Conservation (phyloP, 2,888 invertebrate species). For the Pammene aurita region DNA sequence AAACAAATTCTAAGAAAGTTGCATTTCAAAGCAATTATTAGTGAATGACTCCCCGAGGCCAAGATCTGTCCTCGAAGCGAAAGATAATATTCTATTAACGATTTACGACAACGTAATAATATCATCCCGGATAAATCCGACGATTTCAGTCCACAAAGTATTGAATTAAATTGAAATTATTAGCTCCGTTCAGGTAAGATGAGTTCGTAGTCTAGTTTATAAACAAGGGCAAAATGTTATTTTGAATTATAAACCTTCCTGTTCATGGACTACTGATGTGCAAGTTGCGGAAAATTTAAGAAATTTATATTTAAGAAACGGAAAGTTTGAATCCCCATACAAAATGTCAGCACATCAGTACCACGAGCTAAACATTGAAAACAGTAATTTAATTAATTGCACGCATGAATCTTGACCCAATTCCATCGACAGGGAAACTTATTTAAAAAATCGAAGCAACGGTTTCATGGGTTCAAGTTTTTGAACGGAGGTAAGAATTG, state of each 20-base stretch:
- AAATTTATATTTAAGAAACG: too few relatives aligned
- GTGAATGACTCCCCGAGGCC: conserved; percentile 45
- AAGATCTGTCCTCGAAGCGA: conserved; percentile 42
- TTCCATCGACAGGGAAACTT: too few relatives aligned
- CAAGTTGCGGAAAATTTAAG: too few relatives aligned
- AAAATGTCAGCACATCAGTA: too few relatives aligned
- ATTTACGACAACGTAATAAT: conserved; percentile 51
- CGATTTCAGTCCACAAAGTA: conserved; percentile 28
- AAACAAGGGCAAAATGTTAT: conserved; percentile 3
- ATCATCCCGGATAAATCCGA: conserved; percentile 41
- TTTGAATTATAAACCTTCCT: neutral
- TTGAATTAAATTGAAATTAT: conserved; percentile 42
- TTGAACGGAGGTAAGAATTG: too few relatives aligned
- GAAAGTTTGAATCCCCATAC: too few relatives aligned
- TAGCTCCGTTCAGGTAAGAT: conserved; percentile 17
- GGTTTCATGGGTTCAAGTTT: too few relatives aligned
- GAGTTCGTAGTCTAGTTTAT: conserved; percentile 22
- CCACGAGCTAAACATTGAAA: too few relatives aligned
- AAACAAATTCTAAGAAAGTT: conserved; percentile 45
- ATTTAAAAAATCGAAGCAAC: too few relatives aligned
- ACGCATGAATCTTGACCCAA: too few relatives aligned
- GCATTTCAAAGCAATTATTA: conserved; percentile 43
- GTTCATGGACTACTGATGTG: too few relatives aligned
- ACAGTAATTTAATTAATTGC: too few relatives aligned
- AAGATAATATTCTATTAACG: conserved; percentile 48